Evolutionary conservation across 2,888 invertebrate genomes (phyloP).

Genomic region (Chesias legatella): DNA sequence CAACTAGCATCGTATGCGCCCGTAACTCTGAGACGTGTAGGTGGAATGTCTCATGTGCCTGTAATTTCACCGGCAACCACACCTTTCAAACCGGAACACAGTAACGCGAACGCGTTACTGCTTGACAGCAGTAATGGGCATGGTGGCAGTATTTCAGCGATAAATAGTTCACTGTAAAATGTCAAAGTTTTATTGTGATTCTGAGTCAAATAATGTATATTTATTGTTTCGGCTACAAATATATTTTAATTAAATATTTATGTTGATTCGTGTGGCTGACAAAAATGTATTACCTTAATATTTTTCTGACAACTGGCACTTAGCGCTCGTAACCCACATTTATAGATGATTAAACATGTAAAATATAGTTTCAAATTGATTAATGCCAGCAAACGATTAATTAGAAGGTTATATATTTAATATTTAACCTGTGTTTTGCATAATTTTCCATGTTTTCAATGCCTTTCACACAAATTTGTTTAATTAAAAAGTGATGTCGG

Average conservation of each 20-base stretch:
- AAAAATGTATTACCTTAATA: conserved; percentile 26
- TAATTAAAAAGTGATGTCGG: neutral
- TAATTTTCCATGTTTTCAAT: conserved; percentile 17
- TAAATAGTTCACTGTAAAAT: neutral
- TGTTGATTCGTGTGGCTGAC: conserved; percentile 17
- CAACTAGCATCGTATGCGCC: too few species aligned
- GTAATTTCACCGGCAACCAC: too few species aligned
- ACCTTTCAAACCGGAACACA: too few species aligned
- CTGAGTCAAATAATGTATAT: conserved; percentile 3
- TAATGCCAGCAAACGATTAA: conserved; percentile 10
- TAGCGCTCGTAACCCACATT: conserved; percentile 20
- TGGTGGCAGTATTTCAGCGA: too few species aligned
- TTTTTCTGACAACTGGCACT: conserved; percentile 28
- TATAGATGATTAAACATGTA: conserved; percentile 13
- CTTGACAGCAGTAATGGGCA: too few species aligned
- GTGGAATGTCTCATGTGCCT: too few species aligned
- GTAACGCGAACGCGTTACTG: too few species aligned
- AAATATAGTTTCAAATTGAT: conserved; percentile 18
- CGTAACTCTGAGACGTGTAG: too few species aligned
- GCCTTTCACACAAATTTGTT: conserved; percentile 20
- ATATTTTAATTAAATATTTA: conserved; percentile 19
- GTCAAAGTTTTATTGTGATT: neutral
- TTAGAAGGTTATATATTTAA: conserved; percentile 22
- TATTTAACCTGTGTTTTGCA: conserved; percentile 9
- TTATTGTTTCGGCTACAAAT: conserved; percentile 1